A percentile compares a stretch with the other conserved stretches of the same genome.
phyloP scores from a whole-genome alignment of 2,888 invertebrate species.

The Gymnocheta viridis region DNA sequence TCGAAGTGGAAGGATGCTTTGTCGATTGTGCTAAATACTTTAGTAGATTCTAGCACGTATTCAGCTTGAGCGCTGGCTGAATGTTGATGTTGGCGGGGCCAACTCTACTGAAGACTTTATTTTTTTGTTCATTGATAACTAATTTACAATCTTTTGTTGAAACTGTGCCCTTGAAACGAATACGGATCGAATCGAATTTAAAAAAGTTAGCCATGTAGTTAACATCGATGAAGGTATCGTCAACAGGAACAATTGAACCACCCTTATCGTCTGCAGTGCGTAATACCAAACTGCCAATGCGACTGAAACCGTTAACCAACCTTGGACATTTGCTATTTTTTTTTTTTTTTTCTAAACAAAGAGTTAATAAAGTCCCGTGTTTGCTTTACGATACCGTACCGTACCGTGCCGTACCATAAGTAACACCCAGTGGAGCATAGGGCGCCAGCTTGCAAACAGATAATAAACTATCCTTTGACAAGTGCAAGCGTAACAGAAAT shows the following conservation, averaged over 20 bases:
- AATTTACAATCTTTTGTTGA: conserved; percentile 89
- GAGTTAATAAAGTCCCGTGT: not conserved
- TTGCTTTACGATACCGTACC: conserved; percentile 54
- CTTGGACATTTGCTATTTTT: conserved; percentile 86
- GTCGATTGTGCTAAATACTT: conserved; percentile 98
- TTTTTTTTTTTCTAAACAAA: conserved; percentile 8
- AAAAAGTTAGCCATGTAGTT: conserved; percentile 99
- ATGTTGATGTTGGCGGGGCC: conserved; percentile 79
- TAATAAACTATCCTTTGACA: too few species aligned
- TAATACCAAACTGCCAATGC: conserved; percentile 90
- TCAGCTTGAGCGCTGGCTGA: conserved; percentile 91
- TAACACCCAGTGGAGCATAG: too few species aligned
- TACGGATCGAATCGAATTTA: conserved; percentile 99
- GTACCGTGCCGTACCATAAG: too few species aligned
- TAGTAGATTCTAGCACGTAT: conserved; percentile 99
- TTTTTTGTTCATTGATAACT: conserved; percentile 94
- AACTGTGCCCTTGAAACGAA: conserved; percentile 96
- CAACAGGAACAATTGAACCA: conserved; percentile 94
- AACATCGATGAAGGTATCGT: conserved; percentile 98
- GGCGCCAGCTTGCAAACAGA: too few species aligned
- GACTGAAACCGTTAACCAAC: conserved; percentile 99
- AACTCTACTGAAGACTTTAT: conserved; percentile 83
- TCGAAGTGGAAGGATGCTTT: conserved; percentile 95
- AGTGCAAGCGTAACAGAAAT: too few species aligned
- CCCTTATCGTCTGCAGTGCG: conserved; percentile 85